phyloP scores from a whole-genome alignment of 2,888 invertebrate genomes.

The Campoletis raptor region DNA sequence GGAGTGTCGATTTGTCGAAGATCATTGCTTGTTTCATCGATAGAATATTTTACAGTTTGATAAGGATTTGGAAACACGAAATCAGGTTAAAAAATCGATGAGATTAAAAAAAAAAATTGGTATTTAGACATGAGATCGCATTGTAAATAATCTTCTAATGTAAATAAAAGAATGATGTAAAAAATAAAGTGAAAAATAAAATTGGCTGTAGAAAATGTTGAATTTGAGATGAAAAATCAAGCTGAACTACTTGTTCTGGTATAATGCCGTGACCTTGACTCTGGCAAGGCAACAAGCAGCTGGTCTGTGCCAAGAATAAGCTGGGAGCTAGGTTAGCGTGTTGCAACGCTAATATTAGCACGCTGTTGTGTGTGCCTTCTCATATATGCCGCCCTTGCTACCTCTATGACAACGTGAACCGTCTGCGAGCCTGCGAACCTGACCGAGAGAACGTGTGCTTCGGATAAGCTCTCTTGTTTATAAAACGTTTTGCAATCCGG shows the following conservation, averaged over 20 bases:
- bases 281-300: slow-evolving; percentile 81
- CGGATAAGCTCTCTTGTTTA: slow-evolving; percentile 54
- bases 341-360: slow-evolving; percentile 84
- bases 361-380: slow-evolving; percentile 58
- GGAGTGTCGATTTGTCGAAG: not conserved
- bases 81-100: not conserved
- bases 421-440: slow-evolving; percentile 56
- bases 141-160: not conserved
- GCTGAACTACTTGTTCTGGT: slow-evolving; percentile 67
- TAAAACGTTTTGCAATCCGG: slow-evolving; percentile 25
- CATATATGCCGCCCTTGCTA: slow-evolving; percentile 62
- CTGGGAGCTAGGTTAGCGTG: slow-evolving; percentile 81
- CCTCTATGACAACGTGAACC: slow-evolving; percentile 62
- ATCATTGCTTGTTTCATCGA: too few species aligned
- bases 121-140: not conserved
- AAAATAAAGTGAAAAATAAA: not conserved
- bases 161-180: not conserved
- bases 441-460: slow-evolving; percentile 59
- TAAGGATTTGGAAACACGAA: not conserved
- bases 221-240: slow-evolving; percentile 51
- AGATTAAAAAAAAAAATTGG: not conserved
- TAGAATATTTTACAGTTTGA: not conserved
- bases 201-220: slow-evolving; percentile 15
- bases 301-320: slow-evolving; percentile 83
- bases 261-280: slow-evolving; percentile 83